These are phyloP conservation scores for Lapara coniferarum DNA, from an alignment of 2,888 invertebrate genomes.

Conservation along the genomic window DNA sequence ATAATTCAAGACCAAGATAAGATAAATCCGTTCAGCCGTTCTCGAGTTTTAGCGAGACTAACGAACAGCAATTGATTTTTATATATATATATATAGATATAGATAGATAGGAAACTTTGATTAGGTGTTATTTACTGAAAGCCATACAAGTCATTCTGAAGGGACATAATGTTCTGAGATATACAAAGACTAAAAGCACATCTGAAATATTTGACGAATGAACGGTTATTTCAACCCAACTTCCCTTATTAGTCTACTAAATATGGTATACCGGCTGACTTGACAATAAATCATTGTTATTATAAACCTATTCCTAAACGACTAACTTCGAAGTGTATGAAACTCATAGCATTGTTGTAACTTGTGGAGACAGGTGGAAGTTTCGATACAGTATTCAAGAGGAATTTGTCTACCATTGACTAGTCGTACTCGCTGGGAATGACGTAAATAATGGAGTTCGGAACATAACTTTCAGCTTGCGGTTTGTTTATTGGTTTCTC, in stretches of 20 bases:
- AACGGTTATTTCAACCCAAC: not conserved
- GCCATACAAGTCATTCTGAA: too few relatives aligned
- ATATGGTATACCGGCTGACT: not conserved
- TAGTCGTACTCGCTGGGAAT: conserved; percentile 27
- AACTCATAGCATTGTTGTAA: conserved; percentile 46
- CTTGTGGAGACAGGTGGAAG: conserved; percentile 44
- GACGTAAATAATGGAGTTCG: conserved; percentile 15
- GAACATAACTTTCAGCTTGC: conserved; percentile 1
- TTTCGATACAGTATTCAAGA: conserved; percentile 27
- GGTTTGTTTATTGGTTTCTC: conserved; percentile 10
- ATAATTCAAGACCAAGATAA: too few relatives aligned
- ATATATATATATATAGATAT: too few relatives aligned
- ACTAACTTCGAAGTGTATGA: conserved; percentile 50
- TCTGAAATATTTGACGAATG: not conserved
- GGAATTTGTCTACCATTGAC: conserved; percentile 36
- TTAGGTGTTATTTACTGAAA: too few relatives aligned
- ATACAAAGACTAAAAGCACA: not conserved
- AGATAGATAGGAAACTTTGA: too few relatives aligned
- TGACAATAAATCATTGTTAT: conserved; percentile 33
- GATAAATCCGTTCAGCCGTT: too few relatives aligned
- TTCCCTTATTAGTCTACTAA: conserved; percentile 8
- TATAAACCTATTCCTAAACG: conserved; percentile 42
- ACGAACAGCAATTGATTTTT: too few relatives aligned
- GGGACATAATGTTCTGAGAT: too few relatives aligned
- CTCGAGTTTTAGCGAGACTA: too few relatives aligned